Evolutionary conservation across 2,113 vertebrate species (phyloP), one percentile per base, ranked within the genome.

Genomic region (Centrocercus urophasianus): DNA sequence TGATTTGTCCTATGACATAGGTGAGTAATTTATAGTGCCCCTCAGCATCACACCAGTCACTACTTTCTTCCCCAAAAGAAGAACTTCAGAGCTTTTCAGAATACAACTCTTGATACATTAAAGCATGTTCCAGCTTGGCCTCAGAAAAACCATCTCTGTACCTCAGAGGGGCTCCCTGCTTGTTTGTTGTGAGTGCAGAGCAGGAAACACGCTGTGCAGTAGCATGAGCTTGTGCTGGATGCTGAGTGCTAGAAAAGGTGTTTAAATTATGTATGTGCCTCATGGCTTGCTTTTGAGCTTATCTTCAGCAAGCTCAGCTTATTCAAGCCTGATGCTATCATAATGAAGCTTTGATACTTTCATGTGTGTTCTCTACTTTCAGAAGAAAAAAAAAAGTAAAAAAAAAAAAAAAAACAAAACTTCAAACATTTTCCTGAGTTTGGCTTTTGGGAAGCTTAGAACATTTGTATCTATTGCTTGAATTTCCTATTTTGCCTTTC

Each of bases 401-500:
- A 79, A 81, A 92, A 52, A 8, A 15, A 54, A 28, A 28, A 5
- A 75, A 32, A 82, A 19, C 45, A 75, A 32, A 82, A 19, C 45
- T 86, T 48, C 50, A 82, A 82, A 36, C 47, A 10, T 78, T 96
- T 93, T 91, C 79, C 88, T 86, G 75, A 66, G 48, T 89, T 91
- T 48, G 50, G 32, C 24, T 73, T 87, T 95, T 93, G n/a, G 85
- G 88, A 96, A 88, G 78, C 48, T 80, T 45, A 73, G n/a, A n/a
- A 59, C 27, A 21, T 74, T 74, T 83, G 22, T 65, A 42, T 42
- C 59, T 82, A 82, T 85, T 65, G 36, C 71, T 66, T 77, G 36
- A 0, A 0, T 67, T 93, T 95, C 90, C 75, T 80, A 56, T 88
- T 85, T 90, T 91, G 50, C 75, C 59, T 76, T 91, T 86, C 74